Percentiles rank a stretch among this genome's conserved stretches.
phyloP scores from a whole-genome alignment of 1,140 invertebrate genomes.

The Augochlora pura region DNA sequence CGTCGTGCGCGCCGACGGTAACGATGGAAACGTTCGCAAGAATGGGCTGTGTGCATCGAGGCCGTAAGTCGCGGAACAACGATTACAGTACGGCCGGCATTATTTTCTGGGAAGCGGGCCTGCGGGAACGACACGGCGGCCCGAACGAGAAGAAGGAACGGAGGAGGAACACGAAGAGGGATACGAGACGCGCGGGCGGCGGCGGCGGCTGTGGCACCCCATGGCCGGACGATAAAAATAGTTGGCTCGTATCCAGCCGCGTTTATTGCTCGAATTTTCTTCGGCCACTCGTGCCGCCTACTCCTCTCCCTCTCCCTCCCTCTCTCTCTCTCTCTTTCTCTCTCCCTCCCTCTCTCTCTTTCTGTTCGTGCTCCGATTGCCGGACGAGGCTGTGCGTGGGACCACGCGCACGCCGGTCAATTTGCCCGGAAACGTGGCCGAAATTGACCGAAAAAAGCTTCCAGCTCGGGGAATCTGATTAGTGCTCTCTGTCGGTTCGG shows the following conservation, averaged over 20 bases:
- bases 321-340: too few relatives aligned
- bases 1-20: constrained; percentile 33
- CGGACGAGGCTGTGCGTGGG: constrained; percentile 21
- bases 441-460: not conserved
- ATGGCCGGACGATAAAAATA: constrained; percentile 59
- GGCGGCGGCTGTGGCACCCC: too few relatives aligned
- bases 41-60: constrained; percentile 57
- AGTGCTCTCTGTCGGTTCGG: too few relatives aligned
- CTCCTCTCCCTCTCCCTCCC: too few relatives aligned
- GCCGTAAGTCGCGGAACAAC: constrained; percentile 51
- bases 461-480: too few relatives aligned
- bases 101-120: too few relatives aligned
- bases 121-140: constrained; percentile 22
- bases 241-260: constrained; percentile 58
- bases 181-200: constrained; percentile 2
- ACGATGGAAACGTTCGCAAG: constrained; percentile 60
- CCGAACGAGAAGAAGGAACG: not conserved
- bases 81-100: constrained; percentile 54
- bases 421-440: not conserved
- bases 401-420: not conserved
- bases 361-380: constrained; percentile 37
- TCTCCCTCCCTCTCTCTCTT: too few relatives aligned
- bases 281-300: constrained; percentile 52
- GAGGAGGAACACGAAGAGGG: too few relatives aligned
- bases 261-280: constrained; percentile 65